These are phyloP conservation scores for Halocynthia roretzi DNA, from an alignment of 23 tunicate genomes.

Conservation along the genomic window DNA sequence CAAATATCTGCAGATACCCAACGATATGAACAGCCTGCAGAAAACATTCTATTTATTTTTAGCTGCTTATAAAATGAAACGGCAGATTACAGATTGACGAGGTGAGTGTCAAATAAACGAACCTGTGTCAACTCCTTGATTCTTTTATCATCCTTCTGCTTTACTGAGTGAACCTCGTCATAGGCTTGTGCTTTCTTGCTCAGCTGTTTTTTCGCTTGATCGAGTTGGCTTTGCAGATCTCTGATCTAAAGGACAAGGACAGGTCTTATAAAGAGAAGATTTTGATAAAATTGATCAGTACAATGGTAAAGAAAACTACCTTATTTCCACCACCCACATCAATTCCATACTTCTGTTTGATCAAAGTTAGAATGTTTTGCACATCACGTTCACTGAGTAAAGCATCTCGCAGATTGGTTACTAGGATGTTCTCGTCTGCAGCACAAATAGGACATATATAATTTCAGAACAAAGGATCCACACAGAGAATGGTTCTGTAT, in stretches of 20 bases:
- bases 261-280: neutral
- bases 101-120: neutral
- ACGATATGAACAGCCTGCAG: too few relatives aligned
- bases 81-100: too few relatives aligned
- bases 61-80: too few relatives aligned
- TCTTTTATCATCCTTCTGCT: neutral
- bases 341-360: slow-evolving; percentile 21
- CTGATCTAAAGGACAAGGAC: neutral
- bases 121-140: slow-evolving; percentile 12
- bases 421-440: slow-evolving; percentile 14
- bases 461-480: too few relatives aligned
- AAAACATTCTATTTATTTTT: too few relatives aligned
- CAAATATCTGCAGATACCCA: too few relatives aligned
- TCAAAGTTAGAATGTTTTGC: slow-evolving; percentile 14
- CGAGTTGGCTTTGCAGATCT: slow-evolving; percentile 22
- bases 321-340: slow-evolving; percentile 27
- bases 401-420: slow-evolving; percentile 5
- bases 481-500: too few relatives aligned
- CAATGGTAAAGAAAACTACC: neutral
- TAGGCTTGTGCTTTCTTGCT: neutral
- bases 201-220: slow-evolving; percentile 6
- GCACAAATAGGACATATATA: neutral
- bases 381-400: slow-evolving; percentile 16
- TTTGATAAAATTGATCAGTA: too few relatives aligned
- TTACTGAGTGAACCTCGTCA: too few relatives aligned